These are phyloP conservation scores for Tadarida brasiliensis DNA, from an alignment of 2,797 vertebrate genomes.

Conservation along the genomic window DNA sequence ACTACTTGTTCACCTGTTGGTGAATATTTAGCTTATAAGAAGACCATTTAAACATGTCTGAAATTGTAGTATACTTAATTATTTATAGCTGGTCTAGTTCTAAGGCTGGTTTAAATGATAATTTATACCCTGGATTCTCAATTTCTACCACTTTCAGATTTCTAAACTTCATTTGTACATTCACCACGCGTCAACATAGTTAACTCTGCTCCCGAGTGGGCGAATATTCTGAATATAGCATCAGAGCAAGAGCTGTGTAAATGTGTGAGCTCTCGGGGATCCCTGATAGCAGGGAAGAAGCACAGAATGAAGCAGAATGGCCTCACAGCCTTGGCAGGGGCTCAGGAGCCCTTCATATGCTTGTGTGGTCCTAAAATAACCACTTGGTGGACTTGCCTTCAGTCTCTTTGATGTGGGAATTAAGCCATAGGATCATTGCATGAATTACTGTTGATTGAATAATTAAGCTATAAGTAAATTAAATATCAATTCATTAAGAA, in stretches of 20 bases:
- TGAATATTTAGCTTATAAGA: slow-evolving; percentile 31
- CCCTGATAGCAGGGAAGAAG: neutral
- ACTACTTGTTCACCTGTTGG: neutral
- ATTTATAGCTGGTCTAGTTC: neutral
- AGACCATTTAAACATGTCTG: neutral
- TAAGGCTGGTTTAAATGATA: neutral
- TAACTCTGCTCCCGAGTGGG: neutral
- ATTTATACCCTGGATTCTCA: neutral
- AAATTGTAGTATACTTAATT: neutral
- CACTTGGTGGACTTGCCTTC: neutral
- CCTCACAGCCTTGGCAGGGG: neutral
- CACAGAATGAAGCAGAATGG: neutral
- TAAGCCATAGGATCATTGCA: neutral
- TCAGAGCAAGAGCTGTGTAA: neutral
- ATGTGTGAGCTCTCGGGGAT: neutral
- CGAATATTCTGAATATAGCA: neutral
- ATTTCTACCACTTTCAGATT: neutral
- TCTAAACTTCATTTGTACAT: neutral
- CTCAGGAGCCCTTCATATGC: neutral
- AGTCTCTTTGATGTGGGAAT: slow-evolving; percentile 2
- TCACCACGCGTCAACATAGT: neutral
- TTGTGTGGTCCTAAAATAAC: neutral
- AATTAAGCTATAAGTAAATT: slow-evolving; percentile 34
- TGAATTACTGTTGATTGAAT: slow-evolving; percentile 16
- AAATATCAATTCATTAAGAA: slow-evolving; percentile 35